phyloP scores from a whole-genome alignment of 2,113 vertebrate species.

The Pelodiscus sinensis region DNA sequence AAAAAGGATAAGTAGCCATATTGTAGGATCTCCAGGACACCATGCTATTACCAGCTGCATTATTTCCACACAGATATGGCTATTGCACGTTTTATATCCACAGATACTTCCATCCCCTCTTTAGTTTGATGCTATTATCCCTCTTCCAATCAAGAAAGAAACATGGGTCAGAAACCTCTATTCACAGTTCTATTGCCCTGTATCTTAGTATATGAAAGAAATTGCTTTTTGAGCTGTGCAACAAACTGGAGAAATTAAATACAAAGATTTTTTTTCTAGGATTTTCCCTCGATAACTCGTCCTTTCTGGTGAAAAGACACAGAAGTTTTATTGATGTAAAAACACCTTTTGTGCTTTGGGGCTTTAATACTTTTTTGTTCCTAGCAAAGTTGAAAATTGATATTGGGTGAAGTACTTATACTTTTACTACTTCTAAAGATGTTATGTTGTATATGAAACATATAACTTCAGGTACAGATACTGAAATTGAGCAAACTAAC shows the following conservation, averaged over 20 bases:
- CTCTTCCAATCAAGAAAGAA: background rate
- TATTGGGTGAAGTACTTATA: background rate
- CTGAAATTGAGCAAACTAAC: background rate
- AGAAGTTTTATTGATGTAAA: background rate
- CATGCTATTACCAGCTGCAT: background rate
- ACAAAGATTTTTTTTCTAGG: background rate
- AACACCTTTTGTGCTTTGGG: background rate
- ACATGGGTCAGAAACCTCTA: background rate
- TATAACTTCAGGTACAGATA: background rate
- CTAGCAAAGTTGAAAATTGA: background rate
- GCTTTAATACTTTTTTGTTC: background rate
- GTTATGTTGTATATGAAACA: background rate
- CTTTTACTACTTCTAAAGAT: background rate
- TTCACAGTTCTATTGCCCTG: background rate
- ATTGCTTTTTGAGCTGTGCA: background rate
- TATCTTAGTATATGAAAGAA: fast-evolving
- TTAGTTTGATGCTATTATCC: background rate
- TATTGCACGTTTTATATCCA: background rate
- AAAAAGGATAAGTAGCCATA: background rate
- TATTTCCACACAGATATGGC: background rate
- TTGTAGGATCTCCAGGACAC: background rate
- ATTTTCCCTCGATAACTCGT: background rate
- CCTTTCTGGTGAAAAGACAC: background rate
- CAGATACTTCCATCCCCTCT: fast-evolving
- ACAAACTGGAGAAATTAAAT: background rate